phyloP scores from a whole-genome alignment of 92 coral and sea anemone genomes.

The Ricordea florida region DNA sequence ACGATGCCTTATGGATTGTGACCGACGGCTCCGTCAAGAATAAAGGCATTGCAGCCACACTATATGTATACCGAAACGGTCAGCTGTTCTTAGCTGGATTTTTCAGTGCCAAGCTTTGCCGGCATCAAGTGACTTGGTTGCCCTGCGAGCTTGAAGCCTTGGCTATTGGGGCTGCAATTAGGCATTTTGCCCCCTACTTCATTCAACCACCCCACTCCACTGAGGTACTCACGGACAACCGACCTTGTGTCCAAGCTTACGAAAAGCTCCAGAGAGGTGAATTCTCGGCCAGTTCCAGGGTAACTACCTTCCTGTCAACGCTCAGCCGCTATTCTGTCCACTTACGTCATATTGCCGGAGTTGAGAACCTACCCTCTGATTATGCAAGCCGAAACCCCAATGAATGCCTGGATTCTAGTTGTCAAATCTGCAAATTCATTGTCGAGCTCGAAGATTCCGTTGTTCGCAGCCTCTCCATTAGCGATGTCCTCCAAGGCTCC shows the following conservation, averaged over 20 bases:
- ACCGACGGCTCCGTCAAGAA: conserved; percentile 33
- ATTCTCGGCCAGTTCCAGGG: conserved; percentile 15
- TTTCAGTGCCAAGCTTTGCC: conserved; percentile 13
- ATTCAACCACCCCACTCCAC: conserved; percentile 10
- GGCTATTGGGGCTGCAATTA: conserved; percentile 20
- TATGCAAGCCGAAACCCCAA: background rate
- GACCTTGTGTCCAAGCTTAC: conserved; percentile 7
- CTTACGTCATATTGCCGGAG: background rate
- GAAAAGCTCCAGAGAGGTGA: no score
- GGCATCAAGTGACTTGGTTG: conserved; percentile 30
- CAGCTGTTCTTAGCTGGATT: no score
- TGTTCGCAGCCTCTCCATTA: background rate
- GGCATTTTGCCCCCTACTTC: conserved; percentile 33
- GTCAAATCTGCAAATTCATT: background rate
- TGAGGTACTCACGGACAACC: conserved; percentile 35
- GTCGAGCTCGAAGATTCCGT: background rate
- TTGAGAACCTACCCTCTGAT: conserved; percentile 1
- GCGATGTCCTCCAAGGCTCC: no score
- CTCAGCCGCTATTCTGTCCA: conserved; percentile 15
- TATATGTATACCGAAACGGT: no score
- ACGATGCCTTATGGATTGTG: conserved; percentile 1
- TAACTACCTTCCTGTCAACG: conserved; percentile 30
- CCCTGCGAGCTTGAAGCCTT: conserved; percentile 39
- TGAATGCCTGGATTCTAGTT: conserved; percentile 1
- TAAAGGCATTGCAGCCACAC: no score